Percentiles rank a stretch among this genome's conserved stretches.
phyloP scores from a whole-genome alignment of 2,113 vertebrate species.

The Myocastor coypus region DNA sequence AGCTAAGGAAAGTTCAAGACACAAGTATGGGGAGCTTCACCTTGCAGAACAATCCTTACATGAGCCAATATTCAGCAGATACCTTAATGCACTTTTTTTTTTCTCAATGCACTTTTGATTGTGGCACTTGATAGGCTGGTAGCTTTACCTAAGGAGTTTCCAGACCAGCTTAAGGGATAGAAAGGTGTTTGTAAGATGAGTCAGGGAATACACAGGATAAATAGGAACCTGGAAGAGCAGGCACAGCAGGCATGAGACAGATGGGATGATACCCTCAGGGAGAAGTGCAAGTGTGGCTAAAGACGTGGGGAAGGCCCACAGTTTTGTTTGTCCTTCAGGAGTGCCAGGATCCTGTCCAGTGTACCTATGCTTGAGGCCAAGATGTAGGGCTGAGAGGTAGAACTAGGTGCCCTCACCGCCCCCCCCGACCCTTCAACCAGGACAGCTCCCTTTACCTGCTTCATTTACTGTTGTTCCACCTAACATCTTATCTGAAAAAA shows the following conservation, averaged over 20 bases:
- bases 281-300: background rate
- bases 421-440: background rate
- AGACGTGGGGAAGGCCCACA: background rate
- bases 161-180: background rate
- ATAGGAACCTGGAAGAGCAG: background rate
- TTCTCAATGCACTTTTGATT: background rate
- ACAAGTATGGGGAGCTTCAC: background rate
- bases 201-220: background rate
- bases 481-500: background rate
- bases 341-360: no score
- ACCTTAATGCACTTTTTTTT: no score
- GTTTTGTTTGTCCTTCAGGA: background rate
- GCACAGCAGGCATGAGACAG: no score
- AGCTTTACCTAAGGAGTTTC: background rate
- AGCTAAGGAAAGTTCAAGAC: constrained; percentile 48
- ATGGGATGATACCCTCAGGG: accelerated
- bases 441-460: background rate
- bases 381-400: background rate
- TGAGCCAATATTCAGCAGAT: background rate
- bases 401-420: background rate
- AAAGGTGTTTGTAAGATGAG: background rate
- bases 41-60: background rate
- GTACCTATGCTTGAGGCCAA: background rate
- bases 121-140: background rate
- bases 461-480: background rate